Evolutionary conservation across 2,888 invertebrate genomes (phyloP), one percentile per base, ranked within the genome.

Genomic region (Oligia fasciuncula): DNA sequence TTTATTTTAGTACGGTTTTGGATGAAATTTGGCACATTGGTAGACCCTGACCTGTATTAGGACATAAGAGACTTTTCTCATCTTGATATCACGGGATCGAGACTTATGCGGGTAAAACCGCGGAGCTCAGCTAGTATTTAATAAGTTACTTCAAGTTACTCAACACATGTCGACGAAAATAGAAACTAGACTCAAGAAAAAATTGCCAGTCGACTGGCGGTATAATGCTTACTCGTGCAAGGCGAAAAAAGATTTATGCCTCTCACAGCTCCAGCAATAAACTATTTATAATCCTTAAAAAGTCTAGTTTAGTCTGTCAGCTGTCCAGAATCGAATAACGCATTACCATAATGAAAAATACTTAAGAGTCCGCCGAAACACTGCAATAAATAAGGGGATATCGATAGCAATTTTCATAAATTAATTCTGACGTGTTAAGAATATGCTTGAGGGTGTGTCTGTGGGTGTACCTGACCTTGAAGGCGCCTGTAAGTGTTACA

Each of bases 271-370:
- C 3, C 35, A 73, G 71, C 49, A 40, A 81, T 81, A 76, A 51
- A 74, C 79, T 85, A 83, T 87, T 80, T 80, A 76, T 87, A 89
- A 83, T 87, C 75, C 83, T 81, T 85, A 80, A 80, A 88, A 88
- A 87, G 76, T 85, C 73, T 88, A 78, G 88, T 83, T 79, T 79
- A 90, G 73, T 90, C 89, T 87, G 89, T 90, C 90, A 88, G 86
- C 86, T 89, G 80, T 80, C 86, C 60, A 87, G 90, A 91, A 88
- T 90, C 88, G 82, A 86, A 86, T 86, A 89, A 81, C 82, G 80
- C 90, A 91, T 94, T 92, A 93, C 79, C 87, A 88, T 93, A 93
- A 92, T 93, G 92, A 94, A 94, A 94, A 93, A 94, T 93, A 92
- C 84, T 94, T 94, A 93, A 93, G 89, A 88, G 85, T 69, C 87